Evolutionary conservation across 2,888 invertebrate species (phyloP), one percentile per base, ranked within the genome.

Genomic region (Caenorhabditis afra): DNA sequence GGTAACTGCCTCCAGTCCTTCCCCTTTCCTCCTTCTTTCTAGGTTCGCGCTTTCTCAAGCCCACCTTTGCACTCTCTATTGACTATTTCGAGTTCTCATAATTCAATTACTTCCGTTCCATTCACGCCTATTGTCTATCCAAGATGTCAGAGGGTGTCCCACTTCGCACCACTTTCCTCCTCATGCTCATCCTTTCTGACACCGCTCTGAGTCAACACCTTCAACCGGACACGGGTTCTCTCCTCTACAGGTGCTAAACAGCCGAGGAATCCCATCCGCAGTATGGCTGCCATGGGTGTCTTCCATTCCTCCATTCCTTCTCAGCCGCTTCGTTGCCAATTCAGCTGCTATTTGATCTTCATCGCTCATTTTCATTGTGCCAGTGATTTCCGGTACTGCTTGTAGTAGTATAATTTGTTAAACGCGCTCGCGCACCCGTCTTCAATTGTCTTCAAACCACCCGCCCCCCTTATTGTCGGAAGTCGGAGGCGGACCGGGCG

Each of bases 111-210:
- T 44, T 11, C 39, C 39, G 16, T 41, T n/a, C 35, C 44, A 14
- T 71, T 73, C 64, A 39, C 73, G 49, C 73, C 58, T 64, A 73
- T 73, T 73, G 73, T 71, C 61, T 61, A 7, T 14, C 14, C 4
- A 37, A n/a, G 20, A 18, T 57, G 20, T 57, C 57, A 49, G 41
- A 22, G n/a, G 39, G 29, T 29, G 29, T 29, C 29, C 29, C 29
- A 29, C 29, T 29, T 29, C 29, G 29, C 29, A 29, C 29, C 29
- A n/a, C n/a, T 7, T 29, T 29, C 41, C 8, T 37, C 37, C 52
- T 50, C 53, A 18, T 58, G 58, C n/a, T 37, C 45, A 22, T 61
- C 55, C 39, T 64, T 57, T 57, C 12, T 14, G 11, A 7, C n/a
- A 18, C 49, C 23, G 10, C 14, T 14, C 41, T 64, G 20, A 14